Conservation (phyloP, 2,113 vertebrate species). For the Caranx ignobilis region DNA sequence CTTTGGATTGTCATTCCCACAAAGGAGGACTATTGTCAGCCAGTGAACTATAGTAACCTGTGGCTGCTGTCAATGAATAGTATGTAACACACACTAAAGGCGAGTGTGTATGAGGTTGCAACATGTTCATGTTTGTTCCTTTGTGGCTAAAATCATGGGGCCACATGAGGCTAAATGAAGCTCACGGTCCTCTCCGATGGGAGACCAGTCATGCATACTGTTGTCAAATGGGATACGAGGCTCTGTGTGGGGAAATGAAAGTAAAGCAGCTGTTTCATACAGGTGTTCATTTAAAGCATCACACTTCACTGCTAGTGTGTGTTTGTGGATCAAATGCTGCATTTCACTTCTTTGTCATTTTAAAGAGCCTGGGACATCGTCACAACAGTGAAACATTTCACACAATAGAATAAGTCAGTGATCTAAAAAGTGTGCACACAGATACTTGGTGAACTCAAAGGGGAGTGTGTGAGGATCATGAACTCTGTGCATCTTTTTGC, state of each 20-base stretch:
- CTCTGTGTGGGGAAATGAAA: background rate
- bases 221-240: conserved; percentile 12
- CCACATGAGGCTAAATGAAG: conserved; percentile 30
- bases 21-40: conserved; percentile 25
- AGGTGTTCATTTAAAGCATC: background rate
- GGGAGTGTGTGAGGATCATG: conserved; percentile 6
- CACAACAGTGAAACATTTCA: background rate
- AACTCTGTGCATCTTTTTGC: conserved; percentile 24
- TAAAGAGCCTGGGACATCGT: background rate
- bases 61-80: conserved; percentile 36
- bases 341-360: background rate
- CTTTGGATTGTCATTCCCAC: conserved; percentile 2
- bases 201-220: conserved; percentile 11
- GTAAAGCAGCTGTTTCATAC: background rate
- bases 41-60: conserved; percentile 44
- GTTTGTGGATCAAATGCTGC: background rate
- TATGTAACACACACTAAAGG: conserved; percentile 57
- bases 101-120: conserved; percentile 39
- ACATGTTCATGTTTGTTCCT: conserved; percentile 31
- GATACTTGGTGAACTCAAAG: background rate
- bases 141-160: conserved; percentile 49
- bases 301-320: background rate
- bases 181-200: conserved; percentile 31
- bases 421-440: background rate
- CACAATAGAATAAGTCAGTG: background rate